Base-by-base conservation (phyloP, 2,113 vertebrate species). In the Columba livia region DNA sequence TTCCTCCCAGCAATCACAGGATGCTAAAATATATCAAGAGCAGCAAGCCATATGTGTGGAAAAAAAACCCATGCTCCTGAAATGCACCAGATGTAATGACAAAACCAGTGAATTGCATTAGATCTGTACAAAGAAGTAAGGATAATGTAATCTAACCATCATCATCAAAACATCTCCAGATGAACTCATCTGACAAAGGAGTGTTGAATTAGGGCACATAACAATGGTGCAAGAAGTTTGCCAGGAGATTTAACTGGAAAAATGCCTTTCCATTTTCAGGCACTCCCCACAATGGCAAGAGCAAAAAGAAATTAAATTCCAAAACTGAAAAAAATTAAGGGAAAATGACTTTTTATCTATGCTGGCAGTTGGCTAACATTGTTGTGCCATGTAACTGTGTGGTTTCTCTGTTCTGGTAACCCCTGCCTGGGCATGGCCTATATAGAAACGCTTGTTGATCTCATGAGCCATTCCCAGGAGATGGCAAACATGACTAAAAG, bases 371-470 rank as follows among this genome's bases (percentile, higher is more conserved):
- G 87, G 50, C 66, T 89, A 79, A 82, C 84, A 82, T 77, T 89
- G 90, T 82, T 79, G 69, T 87, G 87, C 53, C 84, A 19, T 92
- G 89, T 57, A 87, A 69, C 70, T 79, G 20, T 95, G 96, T 62
- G 93, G 95, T 95, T 97, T 94, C 74, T 97, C 91, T 95, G 90
- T 96, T 96, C 95, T 94, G 80, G 79, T 92, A 94, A 95, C 79
- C 91, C 85, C 94, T 96, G 88, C 67, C 82, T 93, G 85, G 84
- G 82, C 79, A 91, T 67, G 75, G 88, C 75, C 90, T 88, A 14
- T 60, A 69, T 21, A 85, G 67, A 90, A 91, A 88, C 83, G 34
- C 60, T 60, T 85, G 67, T 62, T 71, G 75, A 89, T 91, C 91
- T 91, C 89, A 85, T 54, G 71, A 95, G 57, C 85, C 91, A 78